Evolutionary conservation across 2,113 vertebrate species (phyloP).

Genomic region (Ranitomeya variabilis): DNA sequence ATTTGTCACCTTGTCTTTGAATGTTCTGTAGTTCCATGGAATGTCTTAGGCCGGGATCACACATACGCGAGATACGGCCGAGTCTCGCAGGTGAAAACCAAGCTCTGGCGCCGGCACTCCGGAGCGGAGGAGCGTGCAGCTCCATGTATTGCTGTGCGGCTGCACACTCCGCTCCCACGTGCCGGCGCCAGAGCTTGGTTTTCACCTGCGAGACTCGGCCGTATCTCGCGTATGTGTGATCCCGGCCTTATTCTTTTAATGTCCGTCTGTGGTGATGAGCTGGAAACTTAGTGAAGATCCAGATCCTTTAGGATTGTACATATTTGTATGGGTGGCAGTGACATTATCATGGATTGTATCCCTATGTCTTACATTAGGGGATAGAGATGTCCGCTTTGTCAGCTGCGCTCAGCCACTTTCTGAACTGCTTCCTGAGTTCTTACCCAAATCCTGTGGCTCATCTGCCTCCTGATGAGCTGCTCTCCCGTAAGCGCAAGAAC

Average conservation of each 20-base stretch:
- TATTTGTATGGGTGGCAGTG: not conserved
- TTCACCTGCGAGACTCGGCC: too few relatives aligned
- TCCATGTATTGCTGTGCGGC: too few relatives aligned
- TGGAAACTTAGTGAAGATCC: not conserved
- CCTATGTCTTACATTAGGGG: slow-evolving; percentile 62
- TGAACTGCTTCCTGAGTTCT: slow-evolving; percentile 78
- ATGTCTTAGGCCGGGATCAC: too few relatives aligned
- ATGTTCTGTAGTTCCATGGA: not conserved
- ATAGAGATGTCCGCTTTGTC: slow-evolving; percentile 75
- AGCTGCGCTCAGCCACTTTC: slow-evolving; percentile 78
- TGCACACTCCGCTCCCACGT: too few relatives aligned
- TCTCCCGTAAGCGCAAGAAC: slow-evolving; percentile 48
- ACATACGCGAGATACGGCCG: too few relatives aligned
- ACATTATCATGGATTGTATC: not conserved
- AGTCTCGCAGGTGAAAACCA: too few relatives aligned
- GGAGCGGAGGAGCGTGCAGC: too few relatives aligned
- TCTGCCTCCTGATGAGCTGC: slow-evolving; percentile 69
- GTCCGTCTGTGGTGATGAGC: not conserved
- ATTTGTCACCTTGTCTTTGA: not conserved
- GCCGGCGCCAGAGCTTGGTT: too few relatives aligned
- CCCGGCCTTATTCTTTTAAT: too few relatives aligned
- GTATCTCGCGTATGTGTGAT: too few relatives aligned
- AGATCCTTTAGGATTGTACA: not conserved
- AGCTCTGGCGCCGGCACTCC: too few relatives aligned
- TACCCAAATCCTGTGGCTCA: slow-evolving; percentile 67